Conservation (phyloP, 1,140 invertebrate genomes). For the Eubasilissa regina region DNA sequence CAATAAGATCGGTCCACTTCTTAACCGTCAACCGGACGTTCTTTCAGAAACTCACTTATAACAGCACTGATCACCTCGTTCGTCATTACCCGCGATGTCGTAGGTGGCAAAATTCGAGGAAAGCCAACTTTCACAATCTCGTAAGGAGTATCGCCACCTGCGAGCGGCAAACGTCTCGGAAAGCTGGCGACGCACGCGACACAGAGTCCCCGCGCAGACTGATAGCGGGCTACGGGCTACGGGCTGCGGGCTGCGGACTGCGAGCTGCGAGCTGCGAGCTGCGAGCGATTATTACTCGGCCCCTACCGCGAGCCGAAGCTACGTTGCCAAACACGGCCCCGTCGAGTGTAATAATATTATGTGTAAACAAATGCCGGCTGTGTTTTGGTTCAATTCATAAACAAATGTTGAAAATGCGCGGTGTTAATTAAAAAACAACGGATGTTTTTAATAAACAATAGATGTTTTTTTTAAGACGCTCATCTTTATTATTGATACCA, state of each 20-base stretch:
- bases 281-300: too few species aligned
- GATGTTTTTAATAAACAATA: too few species aligned
- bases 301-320: too few species aligned
- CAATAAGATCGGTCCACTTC: neutral
- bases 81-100: neutral
- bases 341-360: conserved; percentile 1
- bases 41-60: neutral
- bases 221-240: neutral
- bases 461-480: too few species aligned
- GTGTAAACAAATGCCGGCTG: neutral
- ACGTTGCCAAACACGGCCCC: neutral
- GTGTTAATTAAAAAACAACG: too few species aligned
- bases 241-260: neutral
- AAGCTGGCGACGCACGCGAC: neutral
- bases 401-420: too few species aligned
- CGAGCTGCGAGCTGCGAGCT: neutral
- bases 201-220: neutral
- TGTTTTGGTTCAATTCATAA: too few species aligned
- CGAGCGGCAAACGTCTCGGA: neutral
- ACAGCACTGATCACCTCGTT: neutral
- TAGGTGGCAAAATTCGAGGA: conserved; percentile 9
- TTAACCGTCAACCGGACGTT: neutral
- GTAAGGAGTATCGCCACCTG: conserved; percentile 8
- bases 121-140: conserved; percentile 5
- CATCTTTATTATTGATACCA: too few species aligned